phyloP scores from a whole-genome alignment of 2,113 vertebrate species.

The Anhinga anhinga region DNA sequence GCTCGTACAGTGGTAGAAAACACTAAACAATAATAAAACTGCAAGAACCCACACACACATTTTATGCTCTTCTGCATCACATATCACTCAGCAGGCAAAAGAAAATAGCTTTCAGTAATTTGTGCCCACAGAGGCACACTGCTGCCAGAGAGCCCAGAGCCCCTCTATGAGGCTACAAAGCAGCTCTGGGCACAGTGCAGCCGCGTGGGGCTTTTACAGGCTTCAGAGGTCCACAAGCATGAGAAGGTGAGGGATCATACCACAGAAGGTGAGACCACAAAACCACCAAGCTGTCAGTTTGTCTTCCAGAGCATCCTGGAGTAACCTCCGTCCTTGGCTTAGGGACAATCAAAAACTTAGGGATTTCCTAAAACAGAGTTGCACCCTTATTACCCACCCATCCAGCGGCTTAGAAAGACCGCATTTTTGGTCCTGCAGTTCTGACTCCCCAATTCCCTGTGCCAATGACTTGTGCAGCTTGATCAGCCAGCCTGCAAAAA shows the following conservation, averaged over 20 bases:
- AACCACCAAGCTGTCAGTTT: not conserved
- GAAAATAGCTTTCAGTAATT: not conserved
- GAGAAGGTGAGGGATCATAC: not conserved
- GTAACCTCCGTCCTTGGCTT: not conserved
- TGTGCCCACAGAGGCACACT: accelerated
- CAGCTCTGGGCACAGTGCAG: not conserved
- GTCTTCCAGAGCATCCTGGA: not conserved
- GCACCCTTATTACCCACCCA: not conserved
- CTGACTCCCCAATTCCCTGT: not conserved
- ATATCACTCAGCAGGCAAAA: not conserved
- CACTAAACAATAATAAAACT: not conserved
- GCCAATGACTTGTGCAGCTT: not conserved
- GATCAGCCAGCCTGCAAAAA: not conserved
- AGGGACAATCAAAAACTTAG: not conserved
- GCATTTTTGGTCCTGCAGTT: not conserved
- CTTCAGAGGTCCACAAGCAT: not conserved
- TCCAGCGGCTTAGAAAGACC: not conserved
- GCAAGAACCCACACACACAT: not conserved
- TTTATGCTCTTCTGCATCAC: not conserved
- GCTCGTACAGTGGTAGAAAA: not conserved
- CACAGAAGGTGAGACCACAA: not conserved
- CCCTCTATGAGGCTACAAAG: not conserved
- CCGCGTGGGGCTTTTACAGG: not conserved
- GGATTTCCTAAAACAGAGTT: not conserved
- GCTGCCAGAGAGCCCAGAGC: not conserved